Base-by-base conservation (phyloP, 2,113 vertebrate species). In the Verasper variegatus region DNA sequence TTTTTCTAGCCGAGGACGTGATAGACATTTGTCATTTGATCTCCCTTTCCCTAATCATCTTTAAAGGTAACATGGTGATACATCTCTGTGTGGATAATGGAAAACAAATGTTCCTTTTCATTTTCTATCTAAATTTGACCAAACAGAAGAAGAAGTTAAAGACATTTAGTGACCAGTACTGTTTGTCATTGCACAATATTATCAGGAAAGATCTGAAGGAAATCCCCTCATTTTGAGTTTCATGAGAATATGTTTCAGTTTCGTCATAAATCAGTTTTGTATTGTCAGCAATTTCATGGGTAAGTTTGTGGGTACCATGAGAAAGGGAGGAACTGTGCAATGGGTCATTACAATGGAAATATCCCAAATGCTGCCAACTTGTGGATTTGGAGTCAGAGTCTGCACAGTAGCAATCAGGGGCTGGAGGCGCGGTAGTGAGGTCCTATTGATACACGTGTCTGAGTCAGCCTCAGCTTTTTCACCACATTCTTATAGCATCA, bases 11-110 rank as follows among this genome's bases (percentile, higher is more conserved):
- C 42, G 42, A 45, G 23, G 2, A 71, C 37, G 49, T 57, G 57
- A 55, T 58, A 26, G 57, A 72, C 68, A 1, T 47, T 40, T 51
- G 55, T 27, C 8, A 10, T 62, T 37, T 59, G 12, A 62, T 75
- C 37, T 24, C 21, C 1, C 12, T 10, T 21, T 7, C 31, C 31
- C 31, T 31, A 89, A 91, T 90, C 82, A 76, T 63, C 72, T 89
- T 78, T 82, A 35, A 82, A 71, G 63, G 49, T 70, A 40, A 84
- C 84, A 87, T 78, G 68, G 73, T 83, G 78, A 87, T 88, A 74
- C 81, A 90, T 90, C 37, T 70, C 81, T 89, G 85, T 81, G 70
- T 86, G 76, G 83, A 81, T 90, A 51, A 15, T 71, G 80, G 63
- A 60, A 78, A 80, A 31, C 31, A 31, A 87, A 51, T 68, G 76